phyloP scores from a whole-genome alignment of 1,140 invertebrate genomes.

The Asobara japonica region DNA sequence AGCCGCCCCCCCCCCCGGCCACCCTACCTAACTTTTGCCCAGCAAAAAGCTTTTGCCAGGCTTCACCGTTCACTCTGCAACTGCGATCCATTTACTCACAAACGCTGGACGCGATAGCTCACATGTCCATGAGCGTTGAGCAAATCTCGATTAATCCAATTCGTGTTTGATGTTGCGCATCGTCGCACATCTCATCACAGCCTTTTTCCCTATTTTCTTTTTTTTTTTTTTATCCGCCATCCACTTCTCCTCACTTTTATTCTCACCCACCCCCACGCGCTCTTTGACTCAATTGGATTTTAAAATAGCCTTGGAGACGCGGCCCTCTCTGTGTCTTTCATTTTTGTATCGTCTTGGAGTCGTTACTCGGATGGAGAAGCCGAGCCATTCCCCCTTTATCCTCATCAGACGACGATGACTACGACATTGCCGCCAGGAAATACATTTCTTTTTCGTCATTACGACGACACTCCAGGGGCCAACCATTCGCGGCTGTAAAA shows the following conservation, averaged over 20 bases:
- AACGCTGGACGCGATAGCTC: neutral
- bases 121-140: neutral
- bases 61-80: neutral
- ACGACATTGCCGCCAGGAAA: neutral
- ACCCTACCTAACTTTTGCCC: too few species aligned
- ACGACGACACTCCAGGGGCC: neutral
- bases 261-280: neutral
- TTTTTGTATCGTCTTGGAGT: conserved; percentile 13
- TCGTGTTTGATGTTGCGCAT: conserved; percentile 6
- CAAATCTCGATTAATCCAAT: conserved; percentile 14
- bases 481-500: conserved; percentile 50
- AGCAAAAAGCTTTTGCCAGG: neutral
- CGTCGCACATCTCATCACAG: neutral
- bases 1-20: too few species aligned
- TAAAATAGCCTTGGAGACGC: neutral
- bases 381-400: neutral
- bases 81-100: neutral
- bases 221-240: neutral
- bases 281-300: conserved; percentile 11
- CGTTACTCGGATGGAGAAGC: neutral
- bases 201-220: neutral
- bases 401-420: neutral
- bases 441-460: conserved; percentile 13
- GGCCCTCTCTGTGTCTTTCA: neutral
- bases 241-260: neutral